phyloP scores from a whole-genome alignment of 2,797 vertebrate genomes.

The Enteromius trimaculatus region DNA sequence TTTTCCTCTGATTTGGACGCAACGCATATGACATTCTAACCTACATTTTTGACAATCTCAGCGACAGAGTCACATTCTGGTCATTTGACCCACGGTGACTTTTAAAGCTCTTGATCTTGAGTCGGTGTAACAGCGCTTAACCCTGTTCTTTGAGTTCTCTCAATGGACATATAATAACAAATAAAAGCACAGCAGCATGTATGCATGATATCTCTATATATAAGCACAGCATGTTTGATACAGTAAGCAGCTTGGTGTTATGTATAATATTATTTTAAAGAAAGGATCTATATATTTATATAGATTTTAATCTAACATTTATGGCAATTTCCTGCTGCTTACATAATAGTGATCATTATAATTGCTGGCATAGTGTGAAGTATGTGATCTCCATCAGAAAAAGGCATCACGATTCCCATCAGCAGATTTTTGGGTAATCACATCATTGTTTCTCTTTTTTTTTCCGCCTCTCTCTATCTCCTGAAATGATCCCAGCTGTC shows the following conservation, averaged over 20 bases:
- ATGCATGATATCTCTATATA: neutral
- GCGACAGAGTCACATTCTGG: neutral
- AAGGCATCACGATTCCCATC: constrained; percentile 27
- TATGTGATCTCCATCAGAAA: neutral
- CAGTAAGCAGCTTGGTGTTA: neutral
- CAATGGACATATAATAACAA: neutral
- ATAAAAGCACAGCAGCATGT: neutral
- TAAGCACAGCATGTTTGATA: constrained; percentile 10
- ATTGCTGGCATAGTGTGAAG: neutral
- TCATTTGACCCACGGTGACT: neutral
- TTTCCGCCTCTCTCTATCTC: neutral
- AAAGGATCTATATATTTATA: neutral
- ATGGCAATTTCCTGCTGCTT: neutral
- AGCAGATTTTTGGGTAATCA: constrained; percentile 18
- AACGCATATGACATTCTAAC: constrained; percentile 71
- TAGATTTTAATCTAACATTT: neutral
- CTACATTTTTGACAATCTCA: constrained; percentile 62
- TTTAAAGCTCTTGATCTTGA: constrained; percentile 21
- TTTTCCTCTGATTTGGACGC: constrained; percentile 56
- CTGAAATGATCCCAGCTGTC: neutral
- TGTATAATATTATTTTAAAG: neutral
- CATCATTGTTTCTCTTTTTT: neutral
- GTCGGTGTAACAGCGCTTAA: neutral
- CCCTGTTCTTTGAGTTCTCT: neutral
- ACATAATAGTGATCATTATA: constrained; percentile 14